These are phyloP conservation scores for Sceloporus undulatus DNA, from an alignment of 2,113 vertebrate genomes.

Conservation along the genomic window DNA sequence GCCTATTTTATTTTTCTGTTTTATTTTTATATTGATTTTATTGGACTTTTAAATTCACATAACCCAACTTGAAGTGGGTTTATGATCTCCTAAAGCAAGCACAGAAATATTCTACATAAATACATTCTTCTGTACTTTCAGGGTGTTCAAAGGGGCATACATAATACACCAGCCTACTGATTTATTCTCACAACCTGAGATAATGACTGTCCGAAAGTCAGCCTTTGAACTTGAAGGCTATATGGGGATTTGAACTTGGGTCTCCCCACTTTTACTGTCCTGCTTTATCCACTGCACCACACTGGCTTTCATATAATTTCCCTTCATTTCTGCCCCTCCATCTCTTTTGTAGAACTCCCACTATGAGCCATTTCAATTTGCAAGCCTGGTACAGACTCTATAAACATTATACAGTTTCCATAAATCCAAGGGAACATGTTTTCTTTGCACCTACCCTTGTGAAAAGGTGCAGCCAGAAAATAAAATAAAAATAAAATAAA, in stretches of 20 bases:
- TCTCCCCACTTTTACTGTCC: neutral
- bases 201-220: neutral
- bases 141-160: neutral
- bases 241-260: neutral
- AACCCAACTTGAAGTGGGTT: neutral
- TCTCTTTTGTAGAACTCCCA: conserved; percentile 43
- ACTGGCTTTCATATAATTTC: conserved; percentile 13
- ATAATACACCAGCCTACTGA: neutral
- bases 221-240: neutral
- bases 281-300: neutral
- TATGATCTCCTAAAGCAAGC: neutral
- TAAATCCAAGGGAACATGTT: conserved; percentile 74
- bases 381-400: conserved; percentile 62
- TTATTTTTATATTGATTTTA: neutral
- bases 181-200: neutral
- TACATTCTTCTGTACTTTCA: neutral
- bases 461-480: conserved; percentile 64
- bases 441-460: conserved; percentile 70
- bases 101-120: neutral
- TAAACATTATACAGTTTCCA: conserved; percentile 79
- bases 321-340: neutral
- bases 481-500: conserved; percentile 49
- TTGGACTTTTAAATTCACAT: neutral
- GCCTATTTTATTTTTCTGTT: neutral
- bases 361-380: conserved; percentile 36